These are phyloP conservation scores for Sphinx pinastri DNA, from an alignment of 2,888 invertebrate species.

Conservation along the genomic window DNA sequence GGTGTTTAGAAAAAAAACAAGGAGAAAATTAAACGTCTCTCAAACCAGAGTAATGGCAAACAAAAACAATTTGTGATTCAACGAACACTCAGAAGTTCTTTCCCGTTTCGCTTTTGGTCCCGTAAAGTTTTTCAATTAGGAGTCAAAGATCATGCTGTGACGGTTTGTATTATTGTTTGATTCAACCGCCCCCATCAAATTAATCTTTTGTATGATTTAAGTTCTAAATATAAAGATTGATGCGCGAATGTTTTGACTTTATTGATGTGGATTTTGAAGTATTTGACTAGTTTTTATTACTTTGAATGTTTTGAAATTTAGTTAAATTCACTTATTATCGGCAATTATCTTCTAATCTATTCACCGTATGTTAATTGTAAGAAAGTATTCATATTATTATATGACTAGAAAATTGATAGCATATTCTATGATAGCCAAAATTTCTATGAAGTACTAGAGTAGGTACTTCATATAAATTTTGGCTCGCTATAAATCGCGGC, in stretches of 20 bases:
- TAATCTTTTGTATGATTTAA: conserved; percentile 1
- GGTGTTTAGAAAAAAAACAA: conserved; percentile 35
- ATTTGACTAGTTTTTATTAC: not conserved
- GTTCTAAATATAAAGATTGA: not conserved
- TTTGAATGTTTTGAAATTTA: too few species aligned
- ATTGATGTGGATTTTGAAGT: not conserved
- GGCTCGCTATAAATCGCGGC: too few species aligned
- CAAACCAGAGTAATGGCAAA: conserved; percentile 52
- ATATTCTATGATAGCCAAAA: too few species aligned
- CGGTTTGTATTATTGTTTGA: conserved; percentile 23
- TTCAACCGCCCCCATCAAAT: conserved; percentile 4
- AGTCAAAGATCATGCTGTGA: conserved; percentile 45
- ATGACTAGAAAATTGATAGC: too few species aligned
- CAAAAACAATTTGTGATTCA: conserved; percentile 68
- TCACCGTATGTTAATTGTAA: too few species aligned
- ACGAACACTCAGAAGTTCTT: conserved; percentile 54
- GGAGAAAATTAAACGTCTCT: conserved; percentile 46
- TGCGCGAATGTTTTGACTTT: not conserved
- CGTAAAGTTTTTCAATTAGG: conserved; percentile 75
- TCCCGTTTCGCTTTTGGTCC: conserved; percentile 47
- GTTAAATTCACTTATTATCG: too few species aligned
- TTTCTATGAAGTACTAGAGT: too few species aligned
- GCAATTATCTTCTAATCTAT: too few species aligned
- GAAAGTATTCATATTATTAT: too few species aligned
- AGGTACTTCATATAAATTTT: too few species aligned